phyloP scores from a whole-genome alignment of 2,113 vertebrate genomes.

The Ardeotis arabs region DNA sequence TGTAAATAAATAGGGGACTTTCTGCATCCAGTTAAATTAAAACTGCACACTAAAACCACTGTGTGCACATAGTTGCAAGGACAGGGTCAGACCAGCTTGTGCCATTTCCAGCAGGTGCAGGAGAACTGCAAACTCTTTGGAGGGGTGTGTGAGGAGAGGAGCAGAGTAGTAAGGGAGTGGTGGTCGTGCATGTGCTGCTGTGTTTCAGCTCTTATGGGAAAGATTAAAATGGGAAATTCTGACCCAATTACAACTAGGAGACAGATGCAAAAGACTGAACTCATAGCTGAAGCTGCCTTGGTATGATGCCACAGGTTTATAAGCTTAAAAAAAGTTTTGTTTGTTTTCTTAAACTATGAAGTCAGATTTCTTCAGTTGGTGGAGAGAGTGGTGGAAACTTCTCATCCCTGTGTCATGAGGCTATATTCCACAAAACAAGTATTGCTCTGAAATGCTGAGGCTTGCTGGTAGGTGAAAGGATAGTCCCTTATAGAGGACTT shows the following conservation, averaged over 20 bases:
- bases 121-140: neutral
- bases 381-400: neutral
- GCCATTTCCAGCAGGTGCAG: neutral
- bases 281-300: neutral
- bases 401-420: neutral
- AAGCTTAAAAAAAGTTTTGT: neutral
- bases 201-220: neutral
- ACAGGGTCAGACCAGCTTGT: neutral
- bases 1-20: neutral
- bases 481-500: neutral
- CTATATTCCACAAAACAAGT: neutral
- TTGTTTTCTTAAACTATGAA: neutral
- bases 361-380: neutral
- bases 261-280: neutral
- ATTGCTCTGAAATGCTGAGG: neutral
- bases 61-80: neutral
- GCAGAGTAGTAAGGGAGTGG: neutral
- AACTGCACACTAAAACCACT: neutral
- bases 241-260: neutral
- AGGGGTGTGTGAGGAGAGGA: neutral
- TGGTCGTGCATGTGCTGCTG: neutral
- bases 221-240: neutral
- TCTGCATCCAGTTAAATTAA: neutral
- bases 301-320: neutral
- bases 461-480: neutral